Conservation (phyloP, 2,888 invertebrate species). For the Nematopogon swammerdamellus region DNA sequence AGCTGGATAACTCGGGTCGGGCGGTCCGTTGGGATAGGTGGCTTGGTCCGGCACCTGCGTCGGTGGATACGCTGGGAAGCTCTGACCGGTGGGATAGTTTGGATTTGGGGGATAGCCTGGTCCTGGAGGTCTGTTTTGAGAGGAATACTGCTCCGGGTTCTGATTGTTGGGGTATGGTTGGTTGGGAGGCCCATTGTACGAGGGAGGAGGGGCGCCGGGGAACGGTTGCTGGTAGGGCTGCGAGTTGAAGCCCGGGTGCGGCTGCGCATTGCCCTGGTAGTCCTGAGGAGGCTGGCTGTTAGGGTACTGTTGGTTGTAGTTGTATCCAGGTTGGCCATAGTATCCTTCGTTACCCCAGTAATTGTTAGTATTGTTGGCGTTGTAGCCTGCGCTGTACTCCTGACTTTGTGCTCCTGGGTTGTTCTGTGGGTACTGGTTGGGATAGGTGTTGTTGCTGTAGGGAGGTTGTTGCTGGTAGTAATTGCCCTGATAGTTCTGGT, state of each 20-base stretch:
- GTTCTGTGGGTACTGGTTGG: slow-evolving; percentile 39
- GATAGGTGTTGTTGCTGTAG: slow-evolving; percentile 36
- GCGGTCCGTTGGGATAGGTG: slow-evolving; percentile 25
- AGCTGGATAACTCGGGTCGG: slow-evolving; percentile 29
- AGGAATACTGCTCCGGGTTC: slow-evolving; percentile 20
- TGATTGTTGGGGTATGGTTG: slow-evolving; percentile 23
- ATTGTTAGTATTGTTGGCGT: slow-evolving; percentile 21
- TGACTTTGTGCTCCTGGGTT: slow-evolving; percentile 18
- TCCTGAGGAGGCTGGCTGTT: slow-evolving; percentile 32
- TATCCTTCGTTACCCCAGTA: slow-evolving; percentile 43
- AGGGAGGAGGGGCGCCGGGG: slow-evolving; percentile 9
- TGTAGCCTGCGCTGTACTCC: slow-evolving; percentile 28
- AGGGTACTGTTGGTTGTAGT: slow-evolving; percentile 42
- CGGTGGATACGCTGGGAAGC: slow-evolving; percentile 16
- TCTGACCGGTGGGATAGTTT: background rate
- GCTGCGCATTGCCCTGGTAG: slow-evolving; percentile 26
- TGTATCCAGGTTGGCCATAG: slow-evolving; percentile 37
- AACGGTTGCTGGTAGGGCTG: slow-evolving; percentile 16
- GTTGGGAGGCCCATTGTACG: slow-evolving; percentile 1
- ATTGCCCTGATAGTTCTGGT: slow-evolving; percentile 37
- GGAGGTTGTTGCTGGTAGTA: slow-evolving; percentile 38
- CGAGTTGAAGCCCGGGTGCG: slow-evolving; percentile 30
- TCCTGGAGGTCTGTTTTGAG: slow-evolving; percentile 24
- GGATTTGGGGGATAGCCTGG: slow-evolving; percentile 23
- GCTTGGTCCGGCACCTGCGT: slow-evolving; percentile 25